Evolutionary conservation across 2,113 vertebrate species (phyloP).

Genomic region (Equus quagga): DNA sequence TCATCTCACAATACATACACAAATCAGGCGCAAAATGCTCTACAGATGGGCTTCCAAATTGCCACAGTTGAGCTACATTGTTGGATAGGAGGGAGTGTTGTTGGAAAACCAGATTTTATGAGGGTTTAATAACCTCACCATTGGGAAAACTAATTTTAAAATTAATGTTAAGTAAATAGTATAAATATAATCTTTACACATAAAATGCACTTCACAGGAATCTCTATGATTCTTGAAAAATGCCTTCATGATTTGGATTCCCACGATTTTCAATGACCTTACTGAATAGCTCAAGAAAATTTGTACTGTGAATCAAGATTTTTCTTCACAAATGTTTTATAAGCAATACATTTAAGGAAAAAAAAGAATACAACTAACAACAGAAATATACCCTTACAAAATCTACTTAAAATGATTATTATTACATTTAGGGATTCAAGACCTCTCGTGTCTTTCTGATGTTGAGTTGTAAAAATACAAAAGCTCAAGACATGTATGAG

Average conservation of each 20-base stretch:
- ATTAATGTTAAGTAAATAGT: slow-evolving; percentile 3
- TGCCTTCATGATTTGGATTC: neutral
- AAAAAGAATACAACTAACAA: neutral
- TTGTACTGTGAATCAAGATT: neutral
- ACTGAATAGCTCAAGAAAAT: slow-evolving; percentile 26
- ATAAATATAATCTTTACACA: slow-evolving; percentile 35
- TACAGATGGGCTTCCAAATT: neutral
- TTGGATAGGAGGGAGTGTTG: neutral
- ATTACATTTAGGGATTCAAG: neutral
- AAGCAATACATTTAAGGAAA: slow-evolving; percentile 14
- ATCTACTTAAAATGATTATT: slow-evolving; percentile 22
- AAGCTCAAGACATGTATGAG: neutral
- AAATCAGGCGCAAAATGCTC: neutral
- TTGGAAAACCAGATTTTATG: slow-evolving; percentile 30
- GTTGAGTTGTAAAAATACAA: neutral
- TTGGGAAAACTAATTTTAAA: slow-evolving; percentile 41
- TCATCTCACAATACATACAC: neutral
- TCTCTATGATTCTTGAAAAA: neutral
- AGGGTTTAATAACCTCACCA: neutral
- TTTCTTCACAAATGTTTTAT: slow-evolving; percentile 15
- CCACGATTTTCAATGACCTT: neutral
- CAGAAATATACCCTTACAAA: neutral
- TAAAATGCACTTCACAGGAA: slow-evolving; percentile 27
- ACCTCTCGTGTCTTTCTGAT: neutral
- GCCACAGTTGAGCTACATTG: neutral